Evolutionary conservation across 2,113 vertebrate species (phyloP), one percentile per base, ranked within the genome.

Genomic region (Oryzias woworae): DNA sequence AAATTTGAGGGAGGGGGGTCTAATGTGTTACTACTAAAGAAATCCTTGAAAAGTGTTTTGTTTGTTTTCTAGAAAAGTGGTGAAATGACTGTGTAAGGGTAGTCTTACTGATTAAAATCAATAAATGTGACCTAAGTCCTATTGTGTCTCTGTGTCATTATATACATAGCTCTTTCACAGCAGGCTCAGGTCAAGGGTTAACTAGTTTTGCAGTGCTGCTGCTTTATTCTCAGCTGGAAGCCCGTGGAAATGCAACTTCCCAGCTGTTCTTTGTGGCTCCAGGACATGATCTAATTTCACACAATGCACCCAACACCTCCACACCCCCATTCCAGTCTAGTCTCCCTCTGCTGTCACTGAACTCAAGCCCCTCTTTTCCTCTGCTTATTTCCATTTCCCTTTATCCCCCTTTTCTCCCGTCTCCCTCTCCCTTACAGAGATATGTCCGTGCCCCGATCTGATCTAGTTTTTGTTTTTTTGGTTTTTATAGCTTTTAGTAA

Each of bases 41-140:
- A 89, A 92, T 83, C 14, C 85, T 73, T 74, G 80, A 64, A 86
- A 83, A 89, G 78, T 88, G 84, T 89, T 78, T 67, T 81, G 81
- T 88, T 89, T 90, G 85, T 91, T 92, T 90, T 86, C 80, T 49
- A 83, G 66, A 85, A 83, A 90, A 91, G 90, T 91, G 83, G 79
- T 50, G 75, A 80, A 75, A 71, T 87, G 81, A 90, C 94, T 97
- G 94, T 90, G 81, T 97, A 95, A 95, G 94, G 93, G 93, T 94
- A 92, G 91, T 95, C 92, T 89, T 90, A 63, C 92, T 94, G 94
- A 91, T 83, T 92, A 93, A 94, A 91, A 92, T 90, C 92, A 96
- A 93, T 96, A 96, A 98, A 97, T 82, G 83, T 90, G 89, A 93
- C 80, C 77, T 86, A 91, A 94, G 67, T 78, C 80, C 47, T 62